phyloP scores from a whole-genome alignment of 2,888 invertebrate species.

The Nomada ferruginata region DNA sequence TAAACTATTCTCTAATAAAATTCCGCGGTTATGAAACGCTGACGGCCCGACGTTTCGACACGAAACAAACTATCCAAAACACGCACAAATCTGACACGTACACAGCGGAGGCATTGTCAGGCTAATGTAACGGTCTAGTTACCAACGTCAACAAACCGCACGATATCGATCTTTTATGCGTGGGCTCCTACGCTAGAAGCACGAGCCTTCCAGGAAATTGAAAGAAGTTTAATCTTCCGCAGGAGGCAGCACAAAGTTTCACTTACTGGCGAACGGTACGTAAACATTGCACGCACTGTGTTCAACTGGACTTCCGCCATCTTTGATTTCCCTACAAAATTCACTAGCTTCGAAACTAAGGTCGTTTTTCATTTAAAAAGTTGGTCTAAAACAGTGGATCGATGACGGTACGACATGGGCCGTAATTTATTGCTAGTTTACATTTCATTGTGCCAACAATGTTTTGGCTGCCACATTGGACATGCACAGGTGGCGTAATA shows the following conservation, averaged over 20 bases:
- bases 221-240: constrained; percentile 24
- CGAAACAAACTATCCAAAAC: background rate
- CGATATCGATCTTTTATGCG: background rate
- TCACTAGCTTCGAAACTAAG: background rate
- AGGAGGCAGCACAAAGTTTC: constrained; percentile 21
- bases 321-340: background rate
- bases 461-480: constrained; percentile 50
- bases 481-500: constrained; percentile 40
- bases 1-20: constrained; percentile 38
- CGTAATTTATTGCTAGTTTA: constrained; percentile 50
- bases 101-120: background rate
- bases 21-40: background rate
- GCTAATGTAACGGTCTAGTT: constrained; percentile 17
- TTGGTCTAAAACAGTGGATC: constrained; percentile 42
- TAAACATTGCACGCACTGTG: constrained; percentile 17
- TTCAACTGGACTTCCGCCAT: background rate
- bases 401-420: constrained; percentile 11
- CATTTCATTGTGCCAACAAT: constrained; percentile 58
- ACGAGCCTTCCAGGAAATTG: constrained; percentile 37
- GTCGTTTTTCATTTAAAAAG: constrained; percentile 18
- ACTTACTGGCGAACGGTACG: constrained; percentile 17
- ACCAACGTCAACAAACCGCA: constrained; percentile 5
- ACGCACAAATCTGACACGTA: background rate
- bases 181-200: background rate
- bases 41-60: background rate